Base-by-base conservation (phyloP, 2,797 vertebrate genomes). In the Molothrus aeneus region DNA sequence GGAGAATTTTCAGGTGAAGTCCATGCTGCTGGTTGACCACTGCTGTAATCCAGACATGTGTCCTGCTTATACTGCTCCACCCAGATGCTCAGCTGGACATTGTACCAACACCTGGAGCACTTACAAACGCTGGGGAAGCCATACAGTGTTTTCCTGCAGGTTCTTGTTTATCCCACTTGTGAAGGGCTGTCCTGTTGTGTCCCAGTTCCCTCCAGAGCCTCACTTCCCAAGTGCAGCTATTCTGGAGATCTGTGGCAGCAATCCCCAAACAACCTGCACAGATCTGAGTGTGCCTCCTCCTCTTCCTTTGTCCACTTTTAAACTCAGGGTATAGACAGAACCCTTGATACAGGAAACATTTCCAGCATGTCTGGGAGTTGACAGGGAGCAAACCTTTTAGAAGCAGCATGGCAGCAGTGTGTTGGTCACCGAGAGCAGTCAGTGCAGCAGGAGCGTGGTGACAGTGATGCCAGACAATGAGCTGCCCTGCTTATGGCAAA, bases 401-500 rank as follows among this genome's bases (percentile, higher is more conserved):
- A 80, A 80, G 65, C 16, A 75, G 12, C 40, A 42, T 1, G 17
- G n/a, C 0, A 2, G 40, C 0, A 2, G n/a, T 17, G 8, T 60
- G 60, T 14, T 83, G 36, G 59, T 42, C 83, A 48, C 64, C 15
- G 8, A n/a, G 22, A 72, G 25, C 42, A 28, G n/a, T 32, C 50
- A 60, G 24, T 54, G 80, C 53, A 72, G 20, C 25, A 29, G 6
- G 14, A 69, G 42, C 3, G 12, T 14, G 3, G 1, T 29, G 31
- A 82, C 17, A 88, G 45, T 29, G 65, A 36, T 7, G 26, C 17
- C 69, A 72, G 75, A 56, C 5, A 8, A 78, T 34, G 19, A 72
- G 15, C 54, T 68, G 28, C 17, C 25, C 60, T 88, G 48, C 38
- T 38, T 38, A 38, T 38, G 38, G 38, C 38, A 38, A 38, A 38